These are phyloP conservation scores for Meloidogyne exigua DNA, from an alignment of 1,140 invertebrate genomes.

Conservation along the genomic window DNA sequence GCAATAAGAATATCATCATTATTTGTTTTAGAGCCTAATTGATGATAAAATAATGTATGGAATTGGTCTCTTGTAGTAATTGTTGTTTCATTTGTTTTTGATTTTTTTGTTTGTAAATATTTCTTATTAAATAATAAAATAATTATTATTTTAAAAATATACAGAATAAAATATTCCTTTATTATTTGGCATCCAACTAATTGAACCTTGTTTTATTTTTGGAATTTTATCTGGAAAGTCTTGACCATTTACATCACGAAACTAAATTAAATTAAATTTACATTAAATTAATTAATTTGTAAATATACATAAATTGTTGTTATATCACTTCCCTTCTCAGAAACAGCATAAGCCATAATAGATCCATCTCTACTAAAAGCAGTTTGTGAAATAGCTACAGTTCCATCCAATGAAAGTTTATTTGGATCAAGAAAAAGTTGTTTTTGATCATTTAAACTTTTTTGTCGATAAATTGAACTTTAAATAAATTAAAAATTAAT, in stretches of 20 bases:
- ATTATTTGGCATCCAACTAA: constrained; percentile 92
- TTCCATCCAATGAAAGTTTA: constrained; percentile 84
- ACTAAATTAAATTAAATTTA: constrained; percentile 28
- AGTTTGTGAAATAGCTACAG: constrained; percentile 76
- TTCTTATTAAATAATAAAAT: constrained; percentile 69
- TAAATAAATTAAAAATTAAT: constrained; percentile 31
- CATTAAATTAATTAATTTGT: constrained; percentile 32
- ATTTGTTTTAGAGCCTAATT: constrained; percentile 79
- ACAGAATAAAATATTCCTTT: constrained; percentile 91
- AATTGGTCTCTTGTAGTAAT: constrained; percentile 75
- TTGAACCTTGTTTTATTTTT: constrained; percentile 84
- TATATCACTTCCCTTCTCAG: constrained; percentile 85
- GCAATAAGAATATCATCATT: constrained; percentile 82
- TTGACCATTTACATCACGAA: constrained; percentile 71
- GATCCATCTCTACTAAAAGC: constrained; percentile 86
- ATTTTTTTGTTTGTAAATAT: constrained; percentile 77
- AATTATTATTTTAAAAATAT: background rate
- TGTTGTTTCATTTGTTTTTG: constrained; percentile 84
- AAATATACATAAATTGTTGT: constrained; percentile 73
- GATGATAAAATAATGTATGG: constrained; percentile 91
- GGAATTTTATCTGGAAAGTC: constrained; percentile 83
- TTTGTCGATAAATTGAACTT: constrained; percentile 88
- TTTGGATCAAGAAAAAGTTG: constrained; percentile 93
- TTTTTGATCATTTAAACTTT: constrained; percentile 76
- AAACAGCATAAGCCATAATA: constrained; percentile 85